Conservation (phyloP, 2,113 vertebrate species). For the Xerus inauris region DNA sequence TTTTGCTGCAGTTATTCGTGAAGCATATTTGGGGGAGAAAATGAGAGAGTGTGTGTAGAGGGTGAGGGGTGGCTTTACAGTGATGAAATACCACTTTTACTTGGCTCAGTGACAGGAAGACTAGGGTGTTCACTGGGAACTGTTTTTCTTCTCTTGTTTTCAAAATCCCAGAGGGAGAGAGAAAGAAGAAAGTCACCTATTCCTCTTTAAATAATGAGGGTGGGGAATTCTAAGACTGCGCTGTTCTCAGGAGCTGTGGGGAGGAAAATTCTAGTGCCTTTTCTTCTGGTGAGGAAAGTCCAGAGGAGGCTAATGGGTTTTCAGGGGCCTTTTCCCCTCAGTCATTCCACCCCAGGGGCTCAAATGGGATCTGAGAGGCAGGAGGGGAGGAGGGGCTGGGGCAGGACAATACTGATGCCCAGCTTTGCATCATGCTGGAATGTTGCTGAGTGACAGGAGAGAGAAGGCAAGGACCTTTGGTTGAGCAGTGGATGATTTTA, state of each 20-base stretch:
- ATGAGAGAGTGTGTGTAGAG: background rate
- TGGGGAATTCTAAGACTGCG: conserved; percentile 35
- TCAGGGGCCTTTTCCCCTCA: background rate
- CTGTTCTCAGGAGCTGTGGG: conserved; percentile 1
- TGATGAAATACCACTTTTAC: background rate
- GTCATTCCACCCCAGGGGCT: conserved; percentile 19
- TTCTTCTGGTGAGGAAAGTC: conserved; percentile 30
- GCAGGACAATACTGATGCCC: background rate
- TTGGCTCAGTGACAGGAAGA: background rate
- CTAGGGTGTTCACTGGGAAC: background rate
- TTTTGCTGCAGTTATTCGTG: background rate
- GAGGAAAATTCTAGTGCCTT: conserved; percentile 51
- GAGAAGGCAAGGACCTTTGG: background rate
- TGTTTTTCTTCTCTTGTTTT: conserved; percentile 66
- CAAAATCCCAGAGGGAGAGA: conserved; percentile 33
- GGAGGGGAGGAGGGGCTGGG: background rate
- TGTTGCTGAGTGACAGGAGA: background rate
- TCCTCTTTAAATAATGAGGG: conserved; percentile 64
- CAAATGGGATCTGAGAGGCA: background rate
- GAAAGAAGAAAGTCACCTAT: background rate
- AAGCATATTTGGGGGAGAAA: background rate
- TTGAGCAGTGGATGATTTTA: background rate
- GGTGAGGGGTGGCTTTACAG: background rate
- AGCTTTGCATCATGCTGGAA: background rate
- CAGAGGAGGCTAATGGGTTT: conserved; percentile 53